Evolutionary conservation across 2,888 invertebrate species (phyloP).

Genomic region (Eudasyphora cyanicolor): DNA sequence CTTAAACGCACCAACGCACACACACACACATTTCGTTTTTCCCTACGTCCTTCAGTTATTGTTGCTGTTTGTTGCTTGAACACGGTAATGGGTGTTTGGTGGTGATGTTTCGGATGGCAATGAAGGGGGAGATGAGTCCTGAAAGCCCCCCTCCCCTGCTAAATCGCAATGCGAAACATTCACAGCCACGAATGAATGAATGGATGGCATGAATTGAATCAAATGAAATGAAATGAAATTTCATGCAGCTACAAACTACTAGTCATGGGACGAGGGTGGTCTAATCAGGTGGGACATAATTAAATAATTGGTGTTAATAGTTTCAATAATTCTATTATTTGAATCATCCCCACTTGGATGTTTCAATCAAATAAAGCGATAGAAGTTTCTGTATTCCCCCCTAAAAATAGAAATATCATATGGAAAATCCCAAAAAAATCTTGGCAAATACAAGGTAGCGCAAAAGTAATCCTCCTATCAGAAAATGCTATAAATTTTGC

Average conservation of each 20-base stretch:
- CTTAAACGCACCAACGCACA: conserved; percentile 37
- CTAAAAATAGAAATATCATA: no score
- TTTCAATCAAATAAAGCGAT: no score
- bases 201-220: not conserved
- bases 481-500: no score
- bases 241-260: conserved; percentile 45
- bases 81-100: not conserved
- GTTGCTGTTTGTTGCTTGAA: not conserved
- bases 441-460: no score
- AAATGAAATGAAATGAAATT: conserved; percentile 50
- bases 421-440: no score
- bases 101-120: conserved; percentile 9
- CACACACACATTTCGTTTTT: conserved; percentile 13
- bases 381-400: no score
- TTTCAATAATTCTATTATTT: no score
- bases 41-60: not conserved
- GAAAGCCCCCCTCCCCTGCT: not conserved
- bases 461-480: no score
- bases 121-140: not conserved
- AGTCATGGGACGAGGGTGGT: not conserved
- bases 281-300: not conserved
- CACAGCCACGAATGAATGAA: conserved; percentile 34
- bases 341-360: no score
- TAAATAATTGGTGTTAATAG: no score
- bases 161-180: conserved; percentile 28